These are phyloP conservation scores for Musca vetustissima DNA, from an alignment of 1,140 invertebrate species.

Conservation along the genomic window DNA sequence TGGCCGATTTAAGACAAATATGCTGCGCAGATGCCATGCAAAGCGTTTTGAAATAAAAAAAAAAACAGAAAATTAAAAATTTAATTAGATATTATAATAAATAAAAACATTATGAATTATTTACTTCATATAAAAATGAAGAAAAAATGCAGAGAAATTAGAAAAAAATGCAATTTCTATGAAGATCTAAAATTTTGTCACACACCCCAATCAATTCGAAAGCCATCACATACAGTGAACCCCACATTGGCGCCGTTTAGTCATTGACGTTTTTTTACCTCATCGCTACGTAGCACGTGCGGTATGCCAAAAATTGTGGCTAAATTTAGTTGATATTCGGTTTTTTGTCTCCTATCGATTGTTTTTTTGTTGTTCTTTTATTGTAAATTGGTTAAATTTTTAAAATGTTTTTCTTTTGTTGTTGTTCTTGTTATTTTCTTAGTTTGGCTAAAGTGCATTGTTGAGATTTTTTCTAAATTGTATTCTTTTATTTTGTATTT, in stretches of 20 bases:
- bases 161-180: no score
- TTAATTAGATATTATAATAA: neutral
- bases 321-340: neutral
- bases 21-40: neutral
- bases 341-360: neutral
- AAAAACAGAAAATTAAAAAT: no score
- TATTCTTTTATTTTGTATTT: neutral
- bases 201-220: no score
- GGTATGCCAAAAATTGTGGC: constrained; percentile 21
- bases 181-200: no score
- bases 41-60: neutral
- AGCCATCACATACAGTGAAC: no score
- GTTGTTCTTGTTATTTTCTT: neutral
- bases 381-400: neutral
- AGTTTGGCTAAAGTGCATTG: neutral
- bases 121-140: no score
- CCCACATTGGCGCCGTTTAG: constrained; percentile 25
- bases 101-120: no score
- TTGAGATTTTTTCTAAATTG: constrained; percentile 20
- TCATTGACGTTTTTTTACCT: constrained; percentile 23
- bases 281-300: constrained; percentile 25
- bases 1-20: neutral
- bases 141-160: no score
- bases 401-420: no score
- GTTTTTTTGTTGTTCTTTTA: neutral